A percentile compares a stretch with the other conserved stretches of the same genome.
Conservation (phyloP, 2,888 invertebrate genomes). For the Cremastobaeus sp. region DNA sequence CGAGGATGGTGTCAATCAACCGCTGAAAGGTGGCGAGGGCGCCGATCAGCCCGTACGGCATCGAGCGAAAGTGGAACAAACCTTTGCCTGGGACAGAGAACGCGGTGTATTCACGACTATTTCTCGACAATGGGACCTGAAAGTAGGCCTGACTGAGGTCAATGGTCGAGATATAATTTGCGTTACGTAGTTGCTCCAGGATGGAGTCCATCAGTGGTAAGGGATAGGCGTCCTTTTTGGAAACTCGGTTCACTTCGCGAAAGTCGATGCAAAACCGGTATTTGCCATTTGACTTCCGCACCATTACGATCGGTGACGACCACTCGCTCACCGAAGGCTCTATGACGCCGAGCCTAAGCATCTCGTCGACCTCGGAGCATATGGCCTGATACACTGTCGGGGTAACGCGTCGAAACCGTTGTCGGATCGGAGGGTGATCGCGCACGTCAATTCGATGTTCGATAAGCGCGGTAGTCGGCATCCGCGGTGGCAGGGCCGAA, state of each 20-base stretch:
- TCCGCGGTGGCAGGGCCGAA: background rate
- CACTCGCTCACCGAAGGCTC: slow-evolving; percentile 19
- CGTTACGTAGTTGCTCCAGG: background rate
- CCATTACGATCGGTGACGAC: slow-evolving; percentile 2
- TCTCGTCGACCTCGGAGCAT: background rate
- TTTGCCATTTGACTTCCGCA: slow-evolving; percentile 22
- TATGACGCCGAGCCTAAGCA: background rate
- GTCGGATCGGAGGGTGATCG: background rate
- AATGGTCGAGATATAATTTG: background rate
- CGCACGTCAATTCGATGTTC: background rate
- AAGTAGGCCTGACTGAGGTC: background rate
- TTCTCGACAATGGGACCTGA: background rate
- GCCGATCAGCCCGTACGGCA: slow-evolving; percentile 55
- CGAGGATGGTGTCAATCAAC: too few relatives aligned
- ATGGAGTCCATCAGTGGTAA: background rate
- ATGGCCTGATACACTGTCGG: background rate
- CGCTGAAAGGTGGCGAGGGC: slow-evolving; percentile 57
- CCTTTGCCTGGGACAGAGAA: background rate
- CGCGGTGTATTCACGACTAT: background rate
- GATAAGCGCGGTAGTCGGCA: background rate
- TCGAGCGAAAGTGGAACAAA: slow-evolving; percentile 40
- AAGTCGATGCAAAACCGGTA: slow-evolving; percentile 50
- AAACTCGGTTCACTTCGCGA: slow-evolving; percentile 31
- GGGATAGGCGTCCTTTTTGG: slow-evolving; percentile 56
- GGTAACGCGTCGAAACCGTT: background rate